Conservation (phyloP, 2,888 invertebrate species). For the Dusona sp. region DNA sequence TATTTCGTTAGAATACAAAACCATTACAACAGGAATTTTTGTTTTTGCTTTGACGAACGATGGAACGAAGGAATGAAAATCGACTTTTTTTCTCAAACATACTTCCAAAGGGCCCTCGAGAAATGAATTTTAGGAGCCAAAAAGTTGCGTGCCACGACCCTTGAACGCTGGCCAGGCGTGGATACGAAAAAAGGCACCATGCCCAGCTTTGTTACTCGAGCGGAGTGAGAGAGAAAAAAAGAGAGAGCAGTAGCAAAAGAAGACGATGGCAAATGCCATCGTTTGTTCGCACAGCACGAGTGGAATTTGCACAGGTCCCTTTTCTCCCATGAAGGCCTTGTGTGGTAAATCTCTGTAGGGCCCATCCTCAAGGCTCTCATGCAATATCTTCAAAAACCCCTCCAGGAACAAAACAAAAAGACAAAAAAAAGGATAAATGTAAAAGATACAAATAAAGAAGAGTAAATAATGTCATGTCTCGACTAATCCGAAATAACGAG, state of each 20-base stretch:
- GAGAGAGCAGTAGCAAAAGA: slow-evolving; percentile 18
- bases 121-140: slow-evolving; percentile 11
- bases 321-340: slow-evolving; percentile 48
- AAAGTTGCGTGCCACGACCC: slow-evolving; percentile 39
- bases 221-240: slow-evolving; percentile 12
- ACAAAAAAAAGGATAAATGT: slow-evolving; percentile 37
- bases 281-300: slow-evolving; percentile 67
- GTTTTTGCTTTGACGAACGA: background rate
- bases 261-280: slow-evolving; percentile 64
- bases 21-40: background rate
- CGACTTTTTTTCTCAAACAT: background rate
- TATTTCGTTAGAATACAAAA: background rate
- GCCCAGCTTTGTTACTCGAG: slow-evolving; percentile 49
- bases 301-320: slow-evolving; percentile 64
- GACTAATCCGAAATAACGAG: slow-evolving; percentile 50
- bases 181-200: slow-evolving; percentile 49
- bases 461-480: slow-evolving; percentile 45
- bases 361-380: slow-evolving; percentile 44
- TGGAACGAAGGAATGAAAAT: slow-evolving; percentile 6
- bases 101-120: background rate
- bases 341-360: slow-evolving; percentile 48
- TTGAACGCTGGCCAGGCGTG: slow-evolving; percentile 61
- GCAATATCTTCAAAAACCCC: slow-evolving; percentile 52
- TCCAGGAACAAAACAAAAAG: slow-evolving; percentile 44
- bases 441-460: slow-evolving; percentile 39